Conservation (phyloP, 2,113 vertebrate genomes). For the Cygnus atratus region DNA sequence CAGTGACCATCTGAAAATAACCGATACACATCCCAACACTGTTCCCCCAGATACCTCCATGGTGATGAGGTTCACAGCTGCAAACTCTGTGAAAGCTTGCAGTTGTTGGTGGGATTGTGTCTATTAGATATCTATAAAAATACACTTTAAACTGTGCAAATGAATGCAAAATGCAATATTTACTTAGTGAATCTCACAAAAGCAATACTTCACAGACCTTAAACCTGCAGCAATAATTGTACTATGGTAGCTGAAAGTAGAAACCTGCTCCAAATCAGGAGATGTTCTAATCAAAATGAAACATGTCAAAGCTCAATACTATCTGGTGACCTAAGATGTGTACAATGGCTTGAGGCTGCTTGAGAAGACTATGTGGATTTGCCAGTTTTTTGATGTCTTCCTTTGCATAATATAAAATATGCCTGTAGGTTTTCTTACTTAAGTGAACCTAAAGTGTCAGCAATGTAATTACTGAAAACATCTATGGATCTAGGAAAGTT, state of each 20-base stretch:
- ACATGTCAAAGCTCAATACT: not conserved
- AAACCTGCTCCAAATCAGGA: not conserved
- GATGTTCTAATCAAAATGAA: not conserved
- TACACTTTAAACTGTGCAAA: not conserved
- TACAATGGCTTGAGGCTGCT: not conserved
- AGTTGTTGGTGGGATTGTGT: rapidly evolving
- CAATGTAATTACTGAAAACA: not conserved
- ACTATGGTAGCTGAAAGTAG: not conserved
- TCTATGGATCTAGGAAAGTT: not conserved
- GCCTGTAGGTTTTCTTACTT: not conserved
- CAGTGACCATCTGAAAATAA: not conserved
- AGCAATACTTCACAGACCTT: not conserved
- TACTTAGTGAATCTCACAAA: not conserved
- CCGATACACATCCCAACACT: not conserved
- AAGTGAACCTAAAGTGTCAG: not conserved
- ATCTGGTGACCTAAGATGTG: not conserved
- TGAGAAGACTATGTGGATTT: not conserved
- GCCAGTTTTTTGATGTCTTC: not conserved
- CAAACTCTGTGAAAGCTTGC: not conserved
- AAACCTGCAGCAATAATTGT: not conserved
- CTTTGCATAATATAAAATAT: not conserved
- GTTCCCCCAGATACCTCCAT: not conserved
- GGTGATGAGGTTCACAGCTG: not conserved
- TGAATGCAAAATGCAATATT: not conserved
- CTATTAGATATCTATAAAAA: not conserved